Conservation (phyloP, 2,888 invertebrate species). For the Rhaphigaster nebulosa region DNA sequence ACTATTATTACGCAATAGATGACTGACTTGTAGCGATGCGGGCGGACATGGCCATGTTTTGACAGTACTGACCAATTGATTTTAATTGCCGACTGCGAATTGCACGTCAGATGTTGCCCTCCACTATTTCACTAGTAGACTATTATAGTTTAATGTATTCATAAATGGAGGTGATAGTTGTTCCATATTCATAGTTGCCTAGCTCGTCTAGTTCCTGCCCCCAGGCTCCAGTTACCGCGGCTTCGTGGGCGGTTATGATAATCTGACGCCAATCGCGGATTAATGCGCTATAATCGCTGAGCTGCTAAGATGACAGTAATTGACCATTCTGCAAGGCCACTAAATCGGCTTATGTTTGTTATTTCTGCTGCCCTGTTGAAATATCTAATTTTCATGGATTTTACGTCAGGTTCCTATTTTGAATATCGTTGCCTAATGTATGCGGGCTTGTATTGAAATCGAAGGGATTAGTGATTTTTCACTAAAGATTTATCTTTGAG, state of each 20-base stretch:
- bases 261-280: background rate
- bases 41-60: constrained; percentile 4
- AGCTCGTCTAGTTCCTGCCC: background rate
- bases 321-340: background rate
- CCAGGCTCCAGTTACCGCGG: background rate
- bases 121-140: background rate
- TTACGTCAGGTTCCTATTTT: background rate
- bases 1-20: constrained; percentile 16
- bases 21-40: constrained; percentile 11
- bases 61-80: constrained; percentile 20
- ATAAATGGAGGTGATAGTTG: background rate
- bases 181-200: constrained; percentile 23
- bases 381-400: background rate
- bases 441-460: too few relatives aligned
- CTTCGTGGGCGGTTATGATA: background rate
- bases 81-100: constrained; percentile 30
- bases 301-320: background rate
- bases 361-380: background rate
- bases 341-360: background rate
- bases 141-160: constrained; percentile 26
- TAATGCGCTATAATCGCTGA: background rate
- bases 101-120: background rate
- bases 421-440: background rate
- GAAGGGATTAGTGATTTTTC: too few relatives aligned
- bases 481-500: too few relatives aligned